phyloP scores from a whole-genome alignment of 2,113 vertebrate species.

The Cyanistes caeruleus region DNA sequence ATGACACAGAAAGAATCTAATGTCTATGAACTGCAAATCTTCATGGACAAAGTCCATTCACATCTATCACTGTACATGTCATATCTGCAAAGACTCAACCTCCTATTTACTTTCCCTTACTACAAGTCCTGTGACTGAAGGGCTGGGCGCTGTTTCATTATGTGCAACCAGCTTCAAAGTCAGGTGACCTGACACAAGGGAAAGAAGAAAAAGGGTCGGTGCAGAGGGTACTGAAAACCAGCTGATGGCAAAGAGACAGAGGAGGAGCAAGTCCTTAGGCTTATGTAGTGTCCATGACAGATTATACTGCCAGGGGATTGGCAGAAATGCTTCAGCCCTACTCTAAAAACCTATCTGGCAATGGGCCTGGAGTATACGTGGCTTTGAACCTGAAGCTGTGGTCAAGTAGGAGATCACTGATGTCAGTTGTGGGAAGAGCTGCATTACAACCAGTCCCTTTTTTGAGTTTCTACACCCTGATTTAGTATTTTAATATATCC shows the following conservation, averaged over 20 bases:
- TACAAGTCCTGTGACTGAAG: neutral
- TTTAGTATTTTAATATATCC: neutral
- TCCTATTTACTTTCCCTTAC: neutral
- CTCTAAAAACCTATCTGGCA: neutral
- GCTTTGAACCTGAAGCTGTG: neutral
- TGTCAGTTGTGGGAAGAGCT: neutral
- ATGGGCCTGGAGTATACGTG: neutral
- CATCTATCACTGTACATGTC: neutral
- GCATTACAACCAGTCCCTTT: neutral
- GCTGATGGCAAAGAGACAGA: neutral
- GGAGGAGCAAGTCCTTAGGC: neutral
- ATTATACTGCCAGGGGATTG: neutral
- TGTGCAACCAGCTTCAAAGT: neutral
- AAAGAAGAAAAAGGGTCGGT: neutral
- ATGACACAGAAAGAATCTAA: neutral
- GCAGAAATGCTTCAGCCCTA: neutral
- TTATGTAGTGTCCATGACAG: neutral
- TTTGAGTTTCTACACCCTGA: neutral
- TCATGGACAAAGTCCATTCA: neutral
- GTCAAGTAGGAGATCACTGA: neutral
- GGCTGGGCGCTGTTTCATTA: neutral
- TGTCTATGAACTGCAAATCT: neutral
- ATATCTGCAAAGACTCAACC: neutral
- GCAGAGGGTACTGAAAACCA: neutral
- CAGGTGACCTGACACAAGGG: neutral